Evolutionary conservation across 1,140 invertebrate genomes (phyloP), one percentile per base, ranked within the genome.

Genomic region (Platorchestia sp.): DNA sequence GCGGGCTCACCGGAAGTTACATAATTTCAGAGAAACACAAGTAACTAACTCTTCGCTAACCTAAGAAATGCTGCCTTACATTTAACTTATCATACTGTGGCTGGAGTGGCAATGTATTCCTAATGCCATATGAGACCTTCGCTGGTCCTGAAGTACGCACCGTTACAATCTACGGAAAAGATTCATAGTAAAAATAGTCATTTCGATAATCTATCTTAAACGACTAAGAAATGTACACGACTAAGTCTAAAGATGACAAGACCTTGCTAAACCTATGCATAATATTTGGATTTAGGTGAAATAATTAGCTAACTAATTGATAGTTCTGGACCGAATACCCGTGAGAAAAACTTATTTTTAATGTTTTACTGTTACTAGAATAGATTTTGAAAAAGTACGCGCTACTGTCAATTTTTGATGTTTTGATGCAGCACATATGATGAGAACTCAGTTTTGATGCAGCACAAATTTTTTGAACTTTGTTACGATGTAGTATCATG

Each of bases 141-240:
- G 3, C 14, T 75, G 59, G 14, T 36, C 59, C 36, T 22, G 59
- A 75, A 75, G 59, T 75, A 75, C 47, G 14, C 36, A 75, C 27
- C 14, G 36, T 89, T 89, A 89, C 87, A 44, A n/a, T 45, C 43
- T 93, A 45, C 5, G 14, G 91, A 93, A 91, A 93, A 93, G 91
- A 93, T 93, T 93, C 91, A 93, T 93, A 93, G 91, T 93, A 93
- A 93, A 93, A 93, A 93, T 93, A 93, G 91, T 93, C 91, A 93
- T 93, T 93, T 93, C 41, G 91, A 93, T 93, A 45, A 93, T 93
- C 91, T 93, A 93, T 47, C 45, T 93, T 93, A 93, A 45, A 93
- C 91, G 47, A 14, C 91, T 93, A 93, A 75, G 59, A 75, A n/a
- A 75, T 75, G 59, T 75, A 75, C 59, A 75, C 59, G 14, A 75